phyloP scores from a whole-genome alignment of 2,797 vertebrate species.

The Phalanger gymnotis region DNA sequence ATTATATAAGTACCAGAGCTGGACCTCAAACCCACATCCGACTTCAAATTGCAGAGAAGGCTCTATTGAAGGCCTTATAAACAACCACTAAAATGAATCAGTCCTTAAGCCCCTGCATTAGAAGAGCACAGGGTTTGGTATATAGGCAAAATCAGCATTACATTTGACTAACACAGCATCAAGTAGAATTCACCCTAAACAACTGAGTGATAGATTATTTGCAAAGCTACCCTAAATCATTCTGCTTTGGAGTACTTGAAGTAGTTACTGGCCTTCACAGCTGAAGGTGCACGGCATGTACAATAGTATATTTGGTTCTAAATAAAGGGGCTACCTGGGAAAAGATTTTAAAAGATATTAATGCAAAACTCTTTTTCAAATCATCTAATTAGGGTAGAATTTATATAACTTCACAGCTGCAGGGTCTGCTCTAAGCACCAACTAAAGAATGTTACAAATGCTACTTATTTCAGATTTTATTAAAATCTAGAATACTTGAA shows the following conservation, averaged over 20 bases:
- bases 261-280: background rate
- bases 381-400: background rate
- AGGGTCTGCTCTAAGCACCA: background rate
- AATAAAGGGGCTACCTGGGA: background rate
- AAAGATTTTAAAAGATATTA: slow-evolving; percentile 19
- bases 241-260: background rate
- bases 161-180: background rate
- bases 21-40: background rate
- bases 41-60: background rate
- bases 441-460: background rate
- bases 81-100: background rate
- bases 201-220: background rate
- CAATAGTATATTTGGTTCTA: background rate
- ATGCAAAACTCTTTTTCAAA: slow-evolving; percentile 25
- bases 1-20: background rate
- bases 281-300: background rate
- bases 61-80: background rate
- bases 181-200: background rate
- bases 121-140: background rate
- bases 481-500: slow-evolving; percentile 16
- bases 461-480: slow-evolving; percentile 14
- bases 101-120: background rate
- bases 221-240: background rate
- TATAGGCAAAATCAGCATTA: background rate
- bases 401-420: slow-evolving; percentile 2